A percentile compares a stretch with the other conserved stretches of the same genome.
phyloP scores from a whole-genome alignment of 2,113 vertebrate genomes.

The Siphamia tubifer region DNA sequence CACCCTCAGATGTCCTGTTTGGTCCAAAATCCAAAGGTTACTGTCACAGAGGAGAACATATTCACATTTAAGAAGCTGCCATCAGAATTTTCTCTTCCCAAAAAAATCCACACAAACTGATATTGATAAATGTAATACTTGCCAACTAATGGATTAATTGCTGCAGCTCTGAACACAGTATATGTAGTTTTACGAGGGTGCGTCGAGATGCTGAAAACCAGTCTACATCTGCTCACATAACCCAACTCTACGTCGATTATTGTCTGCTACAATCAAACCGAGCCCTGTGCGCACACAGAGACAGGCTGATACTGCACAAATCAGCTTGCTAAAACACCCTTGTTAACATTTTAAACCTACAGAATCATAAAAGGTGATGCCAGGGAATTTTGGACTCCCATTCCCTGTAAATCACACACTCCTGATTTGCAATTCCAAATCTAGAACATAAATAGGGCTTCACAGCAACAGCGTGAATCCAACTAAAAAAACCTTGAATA shows the following conservation, averaged over 20 bases:
- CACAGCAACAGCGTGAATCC: slow-evolving; percentile 74
- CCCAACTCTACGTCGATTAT: slow-evolving; percentile 36
- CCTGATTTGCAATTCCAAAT: slow-evolving; percentile 79
- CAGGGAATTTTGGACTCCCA: slow-evolving; percentile 63
- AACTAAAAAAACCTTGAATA: slow-evolving; percentile 79
- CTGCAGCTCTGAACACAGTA: no score
- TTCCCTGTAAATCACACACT: slow-evolving; percentile 66
- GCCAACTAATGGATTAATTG: no score
- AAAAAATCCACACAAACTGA: no score
- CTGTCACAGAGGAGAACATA: no score
- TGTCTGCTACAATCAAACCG: slow-evolving; percentile 33
- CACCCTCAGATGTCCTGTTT: no score
- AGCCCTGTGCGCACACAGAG: slow-evolving; percentile 24
- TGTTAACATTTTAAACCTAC: slow-evolving; percentile 83
- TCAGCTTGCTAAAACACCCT: slow-evolving; percentile 72
- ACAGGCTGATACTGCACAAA: slow-evolving; percentile 69
- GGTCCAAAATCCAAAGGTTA: no score
- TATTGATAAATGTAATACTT: no score
- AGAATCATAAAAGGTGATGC: slow-evolving; percentile 72
- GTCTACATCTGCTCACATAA: background rate
- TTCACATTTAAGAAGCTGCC: no score
- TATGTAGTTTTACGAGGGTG: no score
- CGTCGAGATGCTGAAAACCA: no score
- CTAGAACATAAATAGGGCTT: slow-evolving; percentile 77
- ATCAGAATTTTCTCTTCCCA: no score